Base-by-base conservation (phyloP, 2,797 vertebrate genomes). In the Malacoctenus gilli region DNA sequence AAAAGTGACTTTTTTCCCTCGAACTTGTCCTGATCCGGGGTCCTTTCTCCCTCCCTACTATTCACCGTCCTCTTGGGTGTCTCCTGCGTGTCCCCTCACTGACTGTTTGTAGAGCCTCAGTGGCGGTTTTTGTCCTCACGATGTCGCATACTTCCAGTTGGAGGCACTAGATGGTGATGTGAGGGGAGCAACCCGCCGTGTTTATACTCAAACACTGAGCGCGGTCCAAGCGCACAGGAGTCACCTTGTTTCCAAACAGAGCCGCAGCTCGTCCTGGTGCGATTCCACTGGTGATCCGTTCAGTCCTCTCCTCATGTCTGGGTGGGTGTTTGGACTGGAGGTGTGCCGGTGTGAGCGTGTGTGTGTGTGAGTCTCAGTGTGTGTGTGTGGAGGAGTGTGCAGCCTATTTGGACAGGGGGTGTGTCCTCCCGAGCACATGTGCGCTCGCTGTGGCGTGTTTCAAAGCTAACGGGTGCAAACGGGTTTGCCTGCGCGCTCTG, bases 131-230 rank as follows among this genome's bases (percentile, higher is more conserved):
- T 35, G 18, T 25, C 22, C 4, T 12, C 10, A 38, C 19, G 5
- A 5, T 30, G 39, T 53, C 48, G 39, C 38, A 61, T 66, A 68
- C 68, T 88, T 85, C 79, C 79, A 59, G 5, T 63, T 67, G 20
- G 54, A 42, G 54, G 85, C 83, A 81, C 86, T 87, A 85, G 84
- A 84, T 87, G 87, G 84, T 70, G 85, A 76, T 85, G 75, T 88
- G 59, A 68, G 46, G 32, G 55, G 32, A 2, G 13, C 50, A 19
- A 18, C 49, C 9, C 39, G 0, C 37, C 31, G 25, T 16, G 35
- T 16, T 12, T 49, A 34, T 41, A 15, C 68, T 20, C 15, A 23
- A 35, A 57, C 13, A 37, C 19, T 31, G 19, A 21, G 2, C 35
- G 21, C 20, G 9, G 5, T 19, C 13, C 25, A 59, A 12, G 20